Percentiles rank a stretch among this genome's conserved stretches.
Conservation (phyloP, 2,113 vertebrate genomes). For the Corythoichthys haematopterus region DNA sequence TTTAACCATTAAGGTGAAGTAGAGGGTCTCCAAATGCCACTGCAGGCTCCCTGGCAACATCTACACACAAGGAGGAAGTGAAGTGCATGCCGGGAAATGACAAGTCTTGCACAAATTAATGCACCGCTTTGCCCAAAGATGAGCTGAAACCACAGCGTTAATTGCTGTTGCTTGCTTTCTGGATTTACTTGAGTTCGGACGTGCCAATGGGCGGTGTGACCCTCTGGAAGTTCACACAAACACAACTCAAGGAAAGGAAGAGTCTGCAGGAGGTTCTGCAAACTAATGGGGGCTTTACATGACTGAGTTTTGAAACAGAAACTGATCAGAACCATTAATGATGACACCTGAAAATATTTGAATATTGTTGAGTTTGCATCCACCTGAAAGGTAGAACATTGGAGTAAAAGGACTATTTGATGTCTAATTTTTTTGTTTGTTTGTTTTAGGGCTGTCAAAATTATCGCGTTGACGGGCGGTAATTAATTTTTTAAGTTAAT, state of each 20-base stretch:
- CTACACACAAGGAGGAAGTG: conserved; percentile 37
- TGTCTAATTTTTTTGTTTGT: too few species aligned
- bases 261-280: conserved; percentile 5
- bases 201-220: conserved; percentile 3
- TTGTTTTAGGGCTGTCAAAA: too few species aligned
- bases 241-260: conserved; percentile 32
- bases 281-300: background rate
- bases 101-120: background rate
- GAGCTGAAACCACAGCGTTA: background rate
- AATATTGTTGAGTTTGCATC: too few species aligned
- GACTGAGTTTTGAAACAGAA: background rate
- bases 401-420: too few species aligned
- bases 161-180: conserved; percentile 18
- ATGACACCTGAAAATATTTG: too few species aligned
- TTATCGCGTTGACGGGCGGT: too few species aligned
- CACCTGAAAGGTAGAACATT: too few species aligned
- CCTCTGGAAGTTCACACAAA: conserved; percentile 40
- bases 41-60: conserved; percentile 48
- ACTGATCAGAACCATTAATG: background rate
- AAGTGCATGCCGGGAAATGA: conserved; percentile 33
- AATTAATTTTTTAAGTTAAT: too few species aligned
- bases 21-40: conserved; percentile 22
- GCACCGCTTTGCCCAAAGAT: background rate
- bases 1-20: conserved; percentile 18
- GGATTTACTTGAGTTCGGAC: conserved; percentile 23